phyloP scores from a whole-genome alignment of 92 coral and sea anemone species.

The Ricordea florida region DNA sequence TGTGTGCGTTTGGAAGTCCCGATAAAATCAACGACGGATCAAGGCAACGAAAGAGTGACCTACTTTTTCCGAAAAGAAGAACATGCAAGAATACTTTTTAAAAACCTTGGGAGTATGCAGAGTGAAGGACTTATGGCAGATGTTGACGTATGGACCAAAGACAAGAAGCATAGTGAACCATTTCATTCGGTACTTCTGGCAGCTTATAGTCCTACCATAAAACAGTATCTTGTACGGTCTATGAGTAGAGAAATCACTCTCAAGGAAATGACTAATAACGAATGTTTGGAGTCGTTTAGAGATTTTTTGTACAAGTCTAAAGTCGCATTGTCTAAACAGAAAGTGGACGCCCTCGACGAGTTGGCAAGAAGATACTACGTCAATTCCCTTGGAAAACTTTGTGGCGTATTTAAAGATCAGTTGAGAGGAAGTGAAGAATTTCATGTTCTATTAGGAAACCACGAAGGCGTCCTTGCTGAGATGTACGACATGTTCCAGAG shows the following conservation, averaged over 20 bases:
- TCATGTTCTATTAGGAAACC: neutral
- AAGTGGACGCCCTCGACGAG: neutral
- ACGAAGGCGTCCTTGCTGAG: neutral
- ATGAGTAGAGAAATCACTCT: neutral
- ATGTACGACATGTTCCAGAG: conserved; percentile 16
- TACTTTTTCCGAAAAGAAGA: conserved; percentile 45
- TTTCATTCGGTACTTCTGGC: conserved; percentile 60
- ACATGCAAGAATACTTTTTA: conserved; percentile 50
- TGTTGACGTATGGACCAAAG: conserved; percentile 14
- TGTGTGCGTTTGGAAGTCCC: conserved; percentile 15
- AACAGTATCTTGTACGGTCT: conserved; percentile 14
- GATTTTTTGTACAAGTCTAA: conserved; percentile 49
- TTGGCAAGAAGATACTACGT: neutral
- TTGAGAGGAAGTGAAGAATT: neutral
- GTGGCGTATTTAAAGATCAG: neutral
- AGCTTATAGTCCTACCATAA: conserved; percentile 34
- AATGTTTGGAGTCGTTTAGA: conserved; percentile 36
- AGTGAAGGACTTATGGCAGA: conserved; percentile 41
- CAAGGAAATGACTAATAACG: neutral
- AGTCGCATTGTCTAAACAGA: neutral
- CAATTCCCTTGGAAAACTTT: neutral
- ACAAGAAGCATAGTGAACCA: neutral
- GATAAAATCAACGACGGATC: neutral
- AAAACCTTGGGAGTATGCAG: conserved; percentile 57
- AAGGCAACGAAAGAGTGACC: conserved; percentile 13